A percentile compares a stretch with the other conserved stretches of the same genome.
Conservation (phyloP, 1,140 invertebrate species). For the Drosophila lowei region DNA sequence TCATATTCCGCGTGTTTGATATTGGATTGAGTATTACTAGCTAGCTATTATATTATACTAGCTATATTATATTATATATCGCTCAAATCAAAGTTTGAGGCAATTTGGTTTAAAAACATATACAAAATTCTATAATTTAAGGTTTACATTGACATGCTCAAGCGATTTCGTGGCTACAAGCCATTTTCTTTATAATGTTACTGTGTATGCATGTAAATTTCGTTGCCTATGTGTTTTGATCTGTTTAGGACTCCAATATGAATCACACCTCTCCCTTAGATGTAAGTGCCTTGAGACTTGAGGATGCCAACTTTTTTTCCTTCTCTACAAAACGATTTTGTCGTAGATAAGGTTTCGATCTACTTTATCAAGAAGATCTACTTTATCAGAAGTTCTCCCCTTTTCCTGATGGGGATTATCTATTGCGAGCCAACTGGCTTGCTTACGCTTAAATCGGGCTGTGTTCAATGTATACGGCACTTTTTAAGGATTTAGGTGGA, state of each 20-base stretch:
- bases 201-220: slow-evolving; percentile 18
- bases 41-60: no score
- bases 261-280: slow-evolving; percentile 7
- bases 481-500: no score
- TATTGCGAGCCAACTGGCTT: background rate
- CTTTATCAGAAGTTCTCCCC: no score
- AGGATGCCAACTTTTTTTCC: background rate
- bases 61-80: no score
- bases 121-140: background rate
- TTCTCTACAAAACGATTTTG: slow-evolving; percentile 9
- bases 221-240: background rate
- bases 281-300: no score
- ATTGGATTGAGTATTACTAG: no score
- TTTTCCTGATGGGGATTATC: slow-evolving; percentile 15
- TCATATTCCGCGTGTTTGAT: no score
- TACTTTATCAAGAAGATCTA: no score
- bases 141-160: slow-evolving; percentile 11
- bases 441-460: background rate
- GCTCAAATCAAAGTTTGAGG: no score
- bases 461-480: background rate
- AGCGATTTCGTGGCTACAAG: slow-evolving; percentile 17
- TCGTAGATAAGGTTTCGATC: background rate
- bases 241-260: slow-evolving; percentile 7
- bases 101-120: no score
- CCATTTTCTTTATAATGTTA: slow-evolving; percentile 33